Evolutionary conservation across 2,113 vertebrate genomes (phyloP).

Genomic region (Menidia beryllina): DNA sequence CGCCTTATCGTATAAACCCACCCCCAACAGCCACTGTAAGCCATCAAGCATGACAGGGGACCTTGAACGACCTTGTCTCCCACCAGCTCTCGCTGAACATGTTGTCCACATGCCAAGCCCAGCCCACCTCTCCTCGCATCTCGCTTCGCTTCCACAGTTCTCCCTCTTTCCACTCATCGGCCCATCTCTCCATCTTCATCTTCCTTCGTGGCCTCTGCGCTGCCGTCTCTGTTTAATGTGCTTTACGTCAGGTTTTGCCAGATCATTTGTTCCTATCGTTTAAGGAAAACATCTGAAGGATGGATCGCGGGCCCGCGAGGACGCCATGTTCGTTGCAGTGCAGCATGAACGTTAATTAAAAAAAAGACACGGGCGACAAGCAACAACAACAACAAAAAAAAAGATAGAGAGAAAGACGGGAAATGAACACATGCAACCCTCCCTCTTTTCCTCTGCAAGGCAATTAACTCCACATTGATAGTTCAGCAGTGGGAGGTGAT

Average conservation of each 20-base stretch:
- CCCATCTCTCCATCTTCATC: constrained; percentile 43
- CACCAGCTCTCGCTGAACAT: constrained; percentile 43
- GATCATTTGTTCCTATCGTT: constrained; percentile 45
- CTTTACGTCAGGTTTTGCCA: constrained; percentile 62
- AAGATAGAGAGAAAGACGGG: constrained; percentile 3
- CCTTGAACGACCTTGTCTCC: constrained; percentile 75
- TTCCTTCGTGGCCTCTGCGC: constrained; percentile 45
- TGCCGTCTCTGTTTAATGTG: constrained; percentile 51
- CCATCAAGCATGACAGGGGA: constrained; percentile 53
- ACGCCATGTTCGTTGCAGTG: constrained; percentile 12
- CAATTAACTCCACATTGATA: constrained; percentile 76
- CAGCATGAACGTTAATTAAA: constrained; percentile 23
- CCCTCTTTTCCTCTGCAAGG: constrained; percentile 54
- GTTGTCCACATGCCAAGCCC: constrained; percentile 55
- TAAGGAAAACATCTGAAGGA: constrained; percentile 56
- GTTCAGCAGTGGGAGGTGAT: constrained; percentile 73
- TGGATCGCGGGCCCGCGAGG: constrained; percentile 42
- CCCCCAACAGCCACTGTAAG: constrained; percentile 21
- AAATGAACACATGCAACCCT: not conserved
- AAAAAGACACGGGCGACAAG: constrained; percentile 21
- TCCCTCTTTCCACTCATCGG: constrained; percentile 49
- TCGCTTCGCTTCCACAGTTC: constrained; percentile 10
- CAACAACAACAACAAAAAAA: constrained; percentile 10
- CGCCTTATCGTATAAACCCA: constrained; percentile 24
- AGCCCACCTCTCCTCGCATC: constrained; percentile 35